A percentile compares a stretch with the other conserved stretches of the same genome.
Evolutionary conservation across 1,140 invertebrate species (phyloP).

Genomic region (Drosophila oshimai): DNA sequence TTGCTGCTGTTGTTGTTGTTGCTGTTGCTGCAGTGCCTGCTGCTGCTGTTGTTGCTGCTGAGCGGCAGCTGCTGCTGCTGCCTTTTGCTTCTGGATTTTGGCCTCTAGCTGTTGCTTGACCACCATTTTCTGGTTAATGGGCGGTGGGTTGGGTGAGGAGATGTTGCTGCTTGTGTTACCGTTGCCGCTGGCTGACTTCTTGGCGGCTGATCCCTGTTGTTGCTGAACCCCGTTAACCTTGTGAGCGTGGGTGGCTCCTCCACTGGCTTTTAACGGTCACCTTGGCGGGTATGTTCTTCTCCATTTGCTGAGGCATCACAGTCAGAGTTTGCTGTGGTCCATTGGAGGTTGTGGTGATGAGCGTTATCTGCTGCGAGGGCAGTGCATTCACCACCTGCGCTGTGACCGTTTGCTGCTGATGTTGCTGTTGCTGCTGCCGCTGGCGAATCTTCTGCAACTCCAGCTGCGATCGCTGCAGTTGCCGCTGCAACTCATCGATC

Average conservation of each 20-base stretch:
- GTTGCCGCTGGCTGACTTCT: constrained; percentile 13
- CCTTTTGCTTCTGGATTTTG: constrained; percentile 85
- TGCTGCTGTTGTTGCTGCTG: constrained; percentile 70
- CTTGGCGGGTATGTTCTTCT: constrained; percentile 64
- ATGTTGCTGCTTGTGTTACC: background rate
- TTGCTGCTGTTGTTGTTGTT: constrained; percentile 58
- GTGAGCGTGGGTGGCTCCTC: background rate
- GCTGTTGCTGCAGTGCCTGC: constrained; percentile 54
- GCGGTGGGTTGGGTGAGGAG: constrained; percentile 30
- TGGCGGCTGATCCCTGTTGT: constrained; percentile 21
- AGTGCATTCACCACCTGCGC: constrained; percentile 67
- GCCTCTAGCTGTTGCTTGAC: constrained; percentile 88
- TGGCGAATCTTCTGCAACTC: constrained; percentile 87
- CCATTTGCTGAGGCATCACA: constrained; percentile 61
- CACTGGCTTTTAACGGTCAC: constrained; percentile 51
- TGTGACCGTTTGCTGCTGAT: constrained; percentile 64
- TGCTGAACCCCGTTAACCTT: constrained; percentile 29
- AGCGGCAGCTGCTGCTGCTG: constrained; percentile 72
- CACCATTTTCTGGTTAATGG: constrained; percentile 83
- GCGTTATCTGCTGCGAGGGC: constrained; percentile 86
- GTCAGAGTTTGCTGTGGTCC: constrained; percentile 68
- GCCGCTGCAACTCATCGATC: constrained; percentile 93
- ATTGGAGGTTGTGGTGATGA: constrained; percentile 83
- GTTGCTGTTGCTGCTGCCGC: constrained; percentile 70
- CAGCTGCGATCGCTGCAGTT: constrained; percentile 89